Percentiles rank a stretch among this genome's conserved stretches.
phyloP scores from a whole-genome alignment of 2,113 vertebrate genomes.

The Dendropsophus ebraccatus region DNA sequence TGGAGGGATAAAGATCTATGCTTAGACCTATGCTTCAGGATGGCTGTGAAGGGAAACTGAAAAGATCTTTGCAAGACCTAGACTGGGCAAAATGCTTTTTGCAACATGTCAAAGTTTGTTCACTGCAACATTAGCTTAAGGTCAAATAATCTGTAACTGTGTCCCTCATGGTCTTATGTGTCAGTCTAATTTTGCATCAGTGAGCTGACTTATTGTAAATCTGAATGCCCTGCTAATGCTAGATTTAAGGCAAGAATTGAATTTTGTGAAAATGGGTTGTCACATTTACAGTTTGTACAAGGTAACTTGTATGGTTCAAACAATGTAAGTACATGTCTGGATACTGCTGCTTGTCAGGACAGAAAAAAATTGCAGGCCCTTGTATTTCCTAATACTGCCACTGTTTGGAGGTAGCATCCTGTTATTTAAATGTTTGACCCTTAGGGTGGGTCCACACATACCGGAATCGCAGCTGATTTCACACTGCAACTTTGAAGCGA shows the following conservation, averaged over 20 bases:
- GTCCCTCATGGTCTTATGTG: conserved; percentile 46
- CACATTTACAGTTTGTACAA: neutral
- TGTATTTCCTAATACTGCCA: too few species aligned
- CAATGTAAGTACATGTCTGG: too few species aligned
- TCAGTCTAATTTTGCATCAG: conserved; percentile 36
- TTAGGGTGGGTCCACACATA: too few species aligned
- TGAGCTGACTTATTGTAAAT: conserved; percentile 21
- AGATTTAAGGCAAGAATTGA: neutral
- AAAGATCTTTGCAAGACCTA: conserved; percentile 28
- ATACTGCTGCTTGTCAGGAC: too few species aligned
- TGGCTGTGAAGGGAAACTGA: conserved; percentile 26
- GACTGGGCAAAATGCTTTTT: conserved; percentile 43
- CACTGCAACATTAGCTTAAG: conserved; percentile 45
- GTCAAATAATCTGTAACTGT: conserved; percentile 46
- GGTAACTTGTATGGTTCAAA: neutral
- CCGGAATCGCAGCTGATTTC: too few species aligned
- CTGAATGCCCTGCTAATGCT: conserved; percentile 26
- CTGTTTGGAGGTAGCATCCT: too few species aligned
- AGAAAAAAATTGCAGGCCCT: too few species aligned
- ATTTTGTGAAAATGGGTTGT: neutral
- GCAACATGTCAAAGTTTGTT: conserved; percentile 45
- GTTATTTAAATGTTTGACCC: too few species aligned
- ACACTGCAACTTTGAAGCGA: too few species aligned
- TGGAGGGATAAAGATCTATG: conserved; percentile 11
- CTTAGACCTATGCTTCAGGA: neutral